Evolutionary conservation across 1,140 invertebrate species (phyloP).

Genomic region (Drosophila pachea): DNA sequence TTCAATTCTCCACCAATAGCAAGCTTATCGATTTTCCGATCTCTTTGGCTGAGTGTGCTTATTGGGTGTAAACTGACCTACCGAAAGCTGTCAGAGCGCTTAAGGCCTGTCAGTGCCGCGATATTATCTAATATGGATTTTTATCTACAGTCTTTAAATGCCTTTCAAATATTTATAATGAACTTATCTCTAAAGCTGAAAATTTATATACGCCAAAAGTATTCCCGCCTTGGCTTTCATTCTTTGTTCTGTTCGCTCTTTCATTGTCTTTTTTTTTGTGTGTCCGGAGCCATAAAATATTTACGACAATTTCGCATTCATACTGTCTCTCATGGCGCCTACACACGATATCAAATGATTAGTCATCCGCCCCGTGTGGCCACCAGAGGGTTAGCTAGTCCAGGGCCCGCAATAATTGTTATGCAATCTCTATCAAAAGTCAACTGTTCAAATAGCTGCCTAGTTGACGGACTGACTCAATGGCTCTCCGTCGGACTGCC

Average conservation of each 20-base stretch:
- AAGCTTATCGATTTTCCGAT: not conserved
- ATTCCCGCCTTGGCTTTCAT: not conserved
- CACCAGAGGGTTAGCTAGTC: not conserved
- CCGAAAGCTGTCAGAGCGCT: not conserved
- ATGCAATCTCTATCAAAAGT: conserved; percentile 38
- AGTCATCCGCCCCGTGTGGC: conserved; percentile 31
- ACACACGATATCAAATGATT: conserved; percentile 58
- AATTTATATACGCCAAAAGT: conserved; percentile 19
- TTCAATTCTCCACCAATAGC: too few species aligned
- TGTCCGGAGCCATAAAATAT: conserved; percentile 30
- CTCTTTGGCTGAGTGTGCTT: not conserved
- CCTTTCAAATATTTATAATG: not conserved
- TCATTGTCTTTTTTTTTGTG: conserved; percentile 7
- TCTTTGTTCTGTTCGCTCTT: conserved; percentile 4
- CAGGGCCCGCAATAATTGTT: conserved; percentile 31
- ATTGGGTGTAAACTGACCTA: not conserved
- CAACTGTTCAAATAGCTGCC: not conserved
- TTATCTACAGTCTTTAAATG: conserved; percentile 6
- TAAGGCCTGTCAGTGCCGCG: not conserved
- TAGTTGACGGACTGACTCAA: conserved; percentile 21
- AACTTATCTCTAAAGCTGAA: conserved; percentile 12
- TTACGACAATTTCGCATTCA: conserved; percentile 45
- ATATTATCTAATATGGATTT: not conserved
- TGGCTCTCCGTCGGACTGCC: too few species aligned
- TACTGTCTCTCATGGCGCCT: conserved; percentile 40